Base-by-base conservation (phyloP, 2,113 vertebrate genomes). In the Notothenia coriiceps region DNA sequence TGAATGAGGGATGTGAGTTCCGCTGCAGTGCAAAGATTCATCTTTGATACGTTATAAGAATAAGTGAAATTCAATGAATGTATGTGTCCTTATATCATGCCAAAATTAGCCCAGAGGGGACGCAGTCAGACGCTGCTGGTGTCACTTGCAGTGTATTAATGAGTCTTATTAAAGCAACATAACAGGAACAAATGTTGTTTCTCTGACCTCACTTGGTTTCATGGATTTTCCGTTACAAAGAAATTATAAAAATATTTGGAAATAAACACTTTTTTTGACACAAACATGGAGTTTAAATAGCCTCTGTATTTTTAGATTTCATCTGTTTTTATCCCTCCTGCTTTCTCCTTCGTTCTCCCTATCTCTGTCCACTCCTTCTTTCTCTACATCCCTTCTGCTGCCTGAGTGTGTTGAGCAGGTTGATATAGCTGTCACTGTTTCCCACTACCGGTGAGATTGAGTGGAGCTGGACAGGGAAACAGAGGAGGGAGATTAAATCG, bases 401-500 rank as follows among this genome's bases (percentile, higher is more conserved):
- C 47, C 29, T 10, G 74, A 71, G 64, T 63, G 63, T 44, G 70
- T 80, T 55, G 74, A 83, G 82, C 74, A 79, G 81, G 81, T 84
- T 90, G 85, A 91, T 92, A 82, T 68, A 89, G 88, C 79, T 79
- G 87, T 93, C 91, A 87, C 67, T 80, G 79, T 71, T 67, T 57
- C 44, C 74, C 68, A 80, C 83, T 74, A 82, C 62, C 57, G 17
- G 33, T 29, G 72, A 88, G 89, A 90, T 67, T 66, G 88, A 91
- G 82, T 81, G 72, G 68, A 44, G 73, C 79, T 77, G 70, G 74
- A 85, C 74, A 73, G 84, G 62, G 70, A 86, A 88, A 84, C 82
- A 86, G 86, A 91, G 82, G 83, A 72, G 79, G 79, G 81, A 89
- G 91, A 93, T 92, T 90, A 82, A 92, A 92, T 89, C 86, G 88